Evolutionary conservation across 2,888 invertebrate genomes (phyloP), one percentile per base, ranked within the genome.

Genomic region (Orthosia gracilis): DNA sequence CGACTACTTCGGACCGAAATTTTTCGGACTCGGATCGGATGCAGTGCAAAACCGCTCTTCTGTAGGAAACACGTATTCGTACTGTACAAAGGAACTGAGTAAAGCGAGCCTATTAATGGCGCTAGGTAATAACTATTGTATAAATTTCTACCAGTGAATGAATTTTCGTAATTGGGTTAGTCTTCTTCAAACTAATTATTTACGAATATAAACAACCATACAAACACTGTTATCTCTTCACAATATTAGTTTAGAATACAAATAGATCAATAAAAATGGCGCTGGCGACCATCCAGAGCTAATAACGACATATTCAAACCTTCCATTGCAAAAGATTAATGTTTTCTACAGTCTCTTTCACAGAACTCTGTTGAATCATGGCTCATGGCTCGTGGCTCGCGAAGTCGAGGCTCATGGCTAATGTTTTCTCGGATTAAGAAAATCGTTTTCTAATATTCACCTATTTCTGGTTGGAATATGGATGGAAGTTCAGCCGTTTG

Each of bases 271-370:
- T 76, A 72, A 80, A 85, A 88, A 87, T 80, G 72, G 84, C 73
- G 64, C 89, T 91, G 89, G 90, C 88, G 50, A 18, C 65, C 73
- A 82, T 88, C 89, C 91, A 91, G 88, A 76, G 74, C 81, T 88
- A 90, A 90, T 90, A 90, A 90, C 81, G 88, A 87, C 89, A 90
- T 89, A 91, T 90, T 89, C 87, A 87, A 89, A 85, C 88, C 85
- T 87, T 87, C 85, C 67, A 78, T 80, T 87, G 85, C 69, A 76
- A 73, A 87, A 88, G 89, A 91, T 89, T 88, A 86, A 91, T 91
- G 88, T 68, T 67, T 83, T 68, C 68, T 49, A 69, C 83, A 80
- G 78, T 78, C 79, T 84, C 66, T 68, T 70, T 50, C 31, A 72
- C 63, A 54, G 18, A 80, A 73, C 77, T 67, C 78, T 68, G 68